Evolutionary conservation across 2,113 vertebrate genomes (phyloP).

Genomic region (Catagonus wagneri): DNA sequence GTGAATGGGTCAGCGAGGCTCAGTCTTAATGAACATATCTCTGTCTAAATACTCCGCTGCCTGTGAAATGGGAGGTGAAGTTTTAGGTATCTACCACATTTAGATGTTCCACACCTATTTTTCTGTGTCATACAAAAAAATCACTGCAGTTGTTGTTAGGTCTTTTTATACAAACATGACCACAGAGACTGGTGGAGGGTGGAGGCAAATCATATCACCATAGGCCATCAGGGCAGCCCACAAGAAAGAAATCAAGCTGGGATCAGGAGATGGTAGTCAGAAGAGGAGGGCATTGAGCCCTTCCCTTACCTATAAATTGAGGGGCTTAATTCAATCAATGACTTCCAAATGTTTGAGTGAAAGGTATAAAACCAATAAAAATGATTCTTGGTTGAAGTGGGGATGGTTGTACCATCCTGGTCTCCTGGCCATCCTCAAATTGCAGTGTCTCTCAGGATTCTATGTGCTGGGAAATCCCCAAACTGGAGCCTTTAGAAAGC

Average conservation of each 20-base stretch:
- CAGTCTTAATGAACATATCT: neutral
- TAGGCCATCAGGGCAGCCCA: no score
- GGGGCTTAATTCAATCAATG: neutral
- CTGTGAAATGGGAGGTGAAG: neutral
- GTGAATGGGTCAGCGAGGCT: neutral
- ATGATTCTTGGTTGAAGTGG: neutral
- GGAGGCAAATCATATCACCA: rapidly evolving
- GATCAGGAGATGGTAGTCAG: no score
- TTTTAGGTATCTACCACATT: neutral
- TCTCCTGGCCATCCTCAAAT: neutral
- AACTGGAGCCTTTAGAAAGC: neutral
- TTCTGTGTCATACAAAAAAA: neutral
- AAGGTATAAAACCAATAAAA: neutral
- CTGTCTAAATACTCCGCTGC: neutral
- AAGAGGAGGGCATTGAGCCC: rapidly evolving
- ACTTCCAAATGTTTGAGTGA: neutral
- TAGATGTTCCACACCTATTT: neutral
- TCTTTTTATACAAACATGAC: neutral
- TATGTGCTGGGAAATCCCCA: neutral
- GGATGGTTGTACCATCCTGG: neutral
- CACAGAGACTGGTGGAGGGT: neutral
- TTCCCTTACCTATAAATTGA: neutral
- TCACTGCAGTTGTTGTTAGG: no score
- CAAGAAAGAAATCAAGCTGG: neutral
- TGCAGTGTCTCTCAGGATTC: neutral